These are phyloP conservation scores for Mesoclemmys tuberculata DNA, from an alignment of 2,113 vertebrate genomes.

Conservation along the genomic window DNA sequence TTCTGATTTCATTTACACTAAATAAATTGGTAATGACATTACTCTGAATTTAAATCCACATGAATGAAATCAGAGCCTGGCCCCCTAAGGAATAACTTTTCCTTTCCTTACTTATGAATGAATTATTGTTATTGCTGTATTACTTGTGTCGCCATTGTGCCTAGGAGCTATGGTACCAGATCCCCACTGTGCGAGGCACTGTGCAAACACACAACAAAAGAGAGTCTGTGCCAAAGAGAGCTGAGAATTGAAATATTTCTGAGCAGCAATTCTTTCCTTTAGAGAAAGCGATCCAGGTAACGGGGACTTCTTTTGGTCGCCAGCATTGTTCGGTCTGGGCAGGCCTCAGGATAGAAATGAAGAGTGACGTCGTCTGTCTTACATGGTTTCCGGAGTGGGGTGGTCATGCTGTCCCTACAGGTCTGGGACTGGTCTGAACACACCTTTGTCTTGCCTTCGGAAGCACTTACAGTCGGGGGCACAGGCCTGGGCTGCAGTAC, in stretches of 20 bases:
- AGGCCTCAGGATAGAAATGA: neutral
- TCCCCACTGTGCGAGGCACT: fast-evolving
- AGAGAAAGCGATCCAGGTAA: neutral
- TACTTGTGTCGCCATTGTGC: neutral
- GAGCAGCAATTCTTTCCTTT: neutral
- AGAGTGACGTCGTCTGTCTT: neutral
- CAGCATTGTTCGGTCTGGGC: neutral
- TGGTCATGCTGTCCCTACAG: neutral
- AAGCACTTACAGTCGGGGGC: neutral
- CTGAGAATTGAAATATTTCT: neutral
- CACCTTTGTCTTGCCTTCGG: neutral
- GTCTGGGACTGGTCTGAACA: neutral
- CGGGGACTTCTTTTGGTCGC: neutral
- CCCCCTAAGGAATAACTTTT: neutral
- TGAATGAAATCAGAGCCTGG: neutral
- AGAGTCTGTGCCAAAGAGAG: neutral
- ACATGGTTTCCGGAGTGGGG: neutral
- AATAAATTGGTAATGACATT: neutral
- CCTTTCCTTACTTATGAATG: neutral
- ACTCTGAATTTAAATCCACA: neutral
- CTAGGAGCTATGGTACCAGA: neutral
- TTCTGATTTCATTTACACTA: neutral
- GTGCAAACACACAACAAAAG: neutral
- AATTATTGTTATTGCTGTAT: neutral
- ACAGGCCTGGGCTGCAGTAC: neutral